phyloP scores from a whole-genome alignment of 2,888 invertebrate genomes.

The Smittia sp. region DNA sequence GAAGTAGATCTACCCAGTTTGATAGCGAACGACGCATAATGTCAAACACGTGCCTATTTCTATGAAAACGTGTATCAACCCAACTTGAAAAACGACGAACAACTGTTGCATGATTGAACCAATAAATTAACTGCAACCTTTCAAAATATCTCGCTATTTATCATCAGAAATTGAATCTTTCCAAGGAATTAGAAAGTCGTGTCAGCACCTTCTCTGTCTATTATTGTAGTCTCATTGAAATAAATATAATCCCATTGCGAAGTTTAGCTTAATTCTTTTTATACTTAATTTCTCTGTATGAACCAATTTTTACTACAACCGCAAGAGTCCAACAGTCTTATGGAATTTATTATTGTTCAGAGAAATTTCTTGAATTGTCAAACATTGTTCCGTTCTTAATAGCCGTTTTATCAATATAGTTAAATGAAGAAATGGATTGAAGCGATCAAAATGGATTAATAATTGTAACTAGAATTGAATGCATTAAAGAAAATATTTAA shows the following conservation, averaged over 20 bases:
- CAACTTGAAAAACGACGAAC: background rate
- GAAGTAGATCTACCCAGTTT: background rate
- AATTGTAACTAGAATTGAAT: slow-evolving; percentile 23
- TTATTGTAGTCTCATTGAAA: slow-evolving; percentile 18
- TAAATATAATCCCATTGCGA: background rate
- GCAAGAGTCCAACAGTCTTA: background rate
- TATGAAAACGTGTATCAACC: background rate
- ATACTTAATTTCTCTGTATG: background rate
- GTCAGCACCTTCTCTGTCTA: slow-evolving; percentile 17
- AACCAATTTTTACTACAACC: background rate
- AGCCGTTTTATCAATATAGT: background rate
- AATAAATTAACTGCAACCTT: too few species aligned
- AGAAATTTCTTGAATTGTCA: background rate
- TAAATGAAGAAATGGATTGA: background rate
- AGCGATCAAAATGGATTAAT: slow-evolving; percentile 4
- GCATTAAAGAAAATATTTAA: background rate
- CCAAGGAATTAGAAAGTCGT: background rate
- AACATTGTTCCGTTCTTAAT: background rate
- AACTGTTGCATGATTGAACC: too few species aligned
- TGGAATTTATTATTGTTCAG: background rate
- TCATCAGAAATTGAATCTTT: too few species aligned
- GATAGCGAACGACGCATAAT: background rate
- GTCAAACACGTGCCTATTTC: slow-evolving; percentile 19
- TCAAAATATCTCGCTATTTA: too few species aligned
- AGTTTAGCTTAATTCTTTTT: background rate